A percentile compares a stretch with the other conserved stretches of the same genome.
Conservation (phyloP, 2,888 invertebrate species). For the Mythimna vitellina region DNA sequence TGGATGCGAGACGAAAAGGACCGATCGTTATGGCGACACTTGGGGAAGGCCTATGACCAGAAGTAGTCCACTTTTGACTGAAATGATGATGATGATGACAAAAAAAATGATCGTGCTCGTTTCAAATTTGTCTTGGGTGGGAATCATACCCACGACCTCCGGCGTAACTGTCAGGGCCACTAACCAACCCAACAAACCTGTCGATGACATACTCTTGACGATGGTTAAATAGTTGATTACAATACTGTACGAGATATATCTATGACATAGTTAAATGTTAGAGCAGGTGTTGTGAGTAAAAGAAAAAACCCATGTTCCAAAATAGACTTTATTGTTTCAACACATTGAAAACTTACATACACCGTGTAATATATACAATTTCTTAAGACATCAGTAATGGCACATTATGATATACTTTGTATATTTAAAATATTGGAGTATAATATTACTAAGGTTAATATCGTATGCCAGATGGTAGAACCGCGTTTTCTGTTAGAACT, state of each 20-base stretch:
- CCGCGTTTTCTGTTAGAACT: background rate
- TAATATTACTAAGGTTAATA: constrained; percentile 5
- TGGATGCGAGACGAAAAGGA: too few relatives aligned
- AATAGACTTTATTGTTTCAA: constrained; percentile 48
- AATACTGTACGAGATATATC: background rate
- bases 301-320: constrained; percentile 27
- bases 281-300: constrained; percentile 35
- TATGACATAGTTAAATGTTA: constrained; percentile 25
- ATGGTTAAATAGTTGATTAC: background rate
- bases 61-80: too few relatives aligned
- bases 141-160: too few relatives aligned
- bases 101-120: too few relatives aligned
- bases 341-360: constrained; percentile 9
- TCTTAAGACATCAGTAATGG: constrained; percentile 4
- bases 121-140: too few relatives aligned
- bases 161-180: too few relatives aligned
- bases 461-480: background rate
- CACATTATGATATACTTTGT: constrained; percentile 1
- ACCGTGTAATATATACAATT: constrained; percentile 33
- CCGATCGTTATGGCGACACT: too few relatives aligned
- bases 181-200: too few relatives aligned
- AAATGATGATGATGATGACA: too few relatives aligned
- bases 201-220: background rate
- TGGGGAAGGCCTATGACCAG: too few relatives aligned
- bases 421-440: background rate